These are phyloP conservation scores for Pseudochirops corinnae DNA, from an alignment of 2,797 vertebrate species.

Conservation along the genomic window DNA sequence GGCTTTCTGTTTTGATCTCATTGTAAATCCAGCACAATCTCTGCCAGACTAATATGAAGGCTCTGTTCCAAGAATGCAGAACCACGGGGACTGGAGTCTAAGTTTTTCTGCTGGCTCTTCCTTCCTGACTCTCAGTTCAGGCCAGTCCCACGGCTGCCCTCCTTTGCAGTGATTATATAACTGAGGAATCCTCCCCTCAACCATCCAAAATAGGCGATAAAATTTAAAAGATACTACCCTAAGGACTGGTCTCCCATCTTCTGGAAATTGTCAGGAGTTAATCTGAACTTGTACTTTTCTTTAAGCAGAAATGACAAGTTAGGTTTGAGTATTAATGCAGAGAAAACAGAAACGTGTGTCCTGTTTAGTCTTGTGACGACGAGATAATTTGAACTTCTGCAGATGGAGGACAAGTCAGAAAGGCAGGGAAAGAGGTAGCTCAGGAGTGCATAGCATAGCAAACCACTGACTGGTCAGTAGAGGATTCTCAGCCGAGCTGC, in stretches of 20 bases:
- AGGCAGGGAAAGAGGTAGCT: constrained; percentile 19
- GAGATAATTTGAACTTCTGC: constrained; percentile 52
- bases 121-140: neutral
- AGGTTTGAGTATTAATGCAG: constrained; percentile 56
- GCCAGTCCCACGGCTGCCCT: constrained; percentile 44
- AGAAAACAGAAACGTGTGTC: constrained; percentile 60
- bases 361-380: constrained; percentile 52
- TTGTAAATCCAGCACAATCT: constrained; percentile 58
- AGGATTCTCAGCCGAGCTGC: neutral
- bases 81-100: constrained; percentile 52
- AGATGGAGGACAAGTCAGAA: constrained; percentile 28
- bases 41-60: constrained; percentile 62
- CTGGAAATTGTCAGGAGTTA: neutral
- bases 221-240: neutral
- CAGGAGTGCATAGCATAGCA: constrained; percentile 54
- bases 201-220: constrained; percentile 14
- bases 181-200: neutral
- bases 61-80: constrained; percentile 1
- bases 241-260: neutral
- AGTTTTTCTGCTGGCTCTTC: constrained; percentile 24
- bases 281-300: neutral
- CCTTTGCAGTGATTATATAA: neutral
- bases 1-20: constrained; percentile 65
- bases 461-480: neutral
- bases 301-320: constrained; percentile 60